These are phyloP conservation scores for Anabas testudineus DNA, from an alignment of 2,797 vertebrate species.

Conservation along the genomic window DNA sequence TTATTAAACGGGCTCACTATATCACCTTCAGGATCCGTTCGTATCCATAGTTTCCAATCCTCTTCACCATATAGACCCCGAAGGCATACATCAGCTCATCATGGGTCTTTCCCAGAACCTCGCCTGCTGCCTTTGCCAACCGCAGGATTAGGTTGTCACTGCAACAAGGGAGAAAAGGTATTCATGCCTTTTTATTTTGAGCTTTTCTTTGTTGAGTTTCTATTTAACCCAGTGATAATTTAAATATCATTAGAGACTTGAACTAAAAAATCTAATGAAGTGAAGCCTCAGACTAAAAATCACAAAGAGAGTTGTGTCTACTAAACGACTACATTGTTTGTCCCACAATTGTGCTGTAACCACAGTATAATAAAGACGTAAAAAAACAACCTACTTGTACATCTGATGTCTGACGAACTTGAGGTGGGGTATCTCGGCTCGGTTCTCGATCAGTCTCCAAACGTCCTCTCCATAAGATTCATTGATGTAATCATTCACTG, in stretches of 20 bases:
- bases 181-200: background rate
- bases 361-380: too few species aligned
- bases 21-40: slow-evolving; percentile 84
- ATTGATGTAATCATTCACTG: slow-evolving; percentile 85
- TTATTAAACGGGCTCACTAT: background rate
- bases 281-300: too few species aligned
- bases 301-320: too few species aligned
- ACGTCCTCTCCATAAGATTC: slow-evolving; percentile 86
- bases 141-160: slow-evolving; percentile 85
- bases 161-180: background rate
- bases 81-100: slow-evolving; percentile 87
- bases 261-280: too few species aligned
- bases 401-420: slow-evolving; percentile 86
- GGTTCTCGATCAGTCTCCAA: slow-evolving; percentile 85
- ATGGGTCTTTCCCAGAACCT: slow-evolving; percentile 84
- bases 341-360: too few species aligned
- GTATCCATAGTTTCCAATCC: slow-evolving; percentile 85
- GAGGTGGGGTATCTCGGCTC: slow-evolving; percentile 84
- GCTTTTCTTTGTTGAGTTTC: background rate
- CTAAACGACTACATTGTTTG: too few species aligned
- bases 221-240: background rate
- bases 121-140: slow-evolving; percentile 84
- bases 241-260: background rate
- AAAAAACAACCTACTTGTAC: slow-evolving; percentile 79
- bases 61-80: slow-evolving; percentile 87